Evolutionary conservation across 2,888 invertebrate genomes (phyloP).

Genomic region (Trissolcus japonicus): DNA sequence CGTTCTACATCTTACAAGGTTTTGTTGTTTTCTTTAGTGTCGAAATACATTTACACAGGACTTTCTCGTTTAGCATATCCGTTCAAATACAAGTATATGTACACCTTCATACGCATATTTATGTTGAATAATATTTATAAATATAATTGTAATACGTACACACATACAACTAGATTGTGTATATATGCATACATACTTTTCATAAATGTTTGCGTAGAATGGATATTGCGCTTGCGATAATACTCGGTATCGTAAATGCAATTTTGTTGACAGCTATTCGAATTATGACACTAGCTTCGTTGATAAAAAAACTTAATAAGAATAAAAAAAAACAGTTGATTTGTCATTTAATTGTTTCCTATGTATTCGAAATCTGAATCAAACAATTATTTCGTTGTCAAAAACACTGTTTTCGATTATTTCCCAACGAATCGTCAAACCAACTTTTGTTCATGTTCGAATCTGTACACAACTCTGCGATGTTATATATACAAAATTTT

Average conservation of each 20-base stretch:
- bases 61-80: conserved; percentile 68
- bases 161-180: neutral
- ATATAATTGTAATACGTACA: conserved; percentile 1
- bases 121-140: conserved; percentile 46
- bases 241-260: conserved; percentile 65
- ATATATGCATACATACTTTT: conserved; percentile 38
- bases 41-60: conserved; percentile 70
- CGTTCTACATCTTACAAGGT: conserved; percentile 65
- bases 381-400: conserved; percentile 14
- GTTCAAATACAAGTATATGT: conserved; percentile 73
- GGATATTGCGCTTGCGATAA: conserved; percentile 32
- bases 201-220: conserved; percentile 47
- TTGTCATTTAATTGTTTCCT: conserved; percentile 8
- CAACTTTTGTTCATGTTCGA: neutral
- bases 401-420: conserved; percentile 1
- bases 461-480: conserved; percentile 20
- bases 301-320: neutral
- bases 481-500: conserved; percentile 16
- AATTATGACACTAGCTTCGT: conserved; percentile 9
- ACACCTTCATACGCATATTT: conserved; percentile 69
- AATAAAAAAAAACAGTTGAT: neutral
- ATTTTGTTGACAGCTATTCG: conserved; percentile 53
- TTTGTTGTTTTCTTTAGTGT: conserved; percentile 39
- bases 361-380: conserved; percentile 11
- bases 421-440: conserved; percentile 5